Conservation (phyloP, 2,113 vertebrate genomes). For the Mirounga angustirostris region DNA sequence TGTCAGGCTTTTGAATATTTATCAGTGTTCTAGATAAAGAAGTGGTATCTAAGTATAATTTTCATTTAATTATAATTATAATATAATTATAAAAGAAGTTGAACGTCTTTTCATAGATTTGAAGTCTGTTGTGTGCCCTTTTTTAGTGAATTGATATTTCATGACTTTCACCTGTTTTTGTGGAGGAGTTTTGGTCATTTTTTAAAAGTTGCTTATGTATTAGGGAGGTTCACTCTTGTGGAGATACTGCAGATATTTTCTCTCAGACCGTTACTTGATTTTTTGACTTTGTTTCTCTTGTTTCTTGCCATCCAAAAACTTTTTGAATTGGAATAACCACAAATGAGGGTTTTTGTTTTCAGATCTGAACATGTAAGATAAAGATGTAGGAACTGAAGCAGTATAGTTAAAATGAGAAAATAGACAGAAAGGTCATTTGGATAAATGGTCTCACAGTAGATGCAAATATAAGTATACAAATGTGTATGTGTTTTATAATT, state of each 20-base stretch:
- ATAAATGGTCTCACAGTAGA: background rate
- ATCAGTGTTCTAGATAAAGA: background rate
- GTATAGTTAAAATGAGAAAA: background rate
- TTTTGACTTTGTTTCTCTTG: background rate
- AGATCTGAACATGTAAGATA: background rate
- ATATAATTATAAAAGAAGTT: background rate
- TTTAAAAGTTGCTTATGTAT: background rate
- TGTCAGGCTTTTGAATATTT: background rate
- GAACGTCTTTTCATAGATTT: background rate
- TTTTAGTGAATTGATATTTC: background rate
- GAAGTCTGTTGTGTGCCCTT: background rate
- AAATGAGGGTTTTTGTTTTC: background rate
- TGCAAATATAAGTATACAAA: background rate
- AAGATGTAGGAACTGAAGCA: constrained; percentile 35
- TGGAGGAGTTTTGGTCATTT: background rate
- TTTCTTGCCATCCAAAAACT: background rate
- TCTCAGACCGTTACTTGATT: background rate
- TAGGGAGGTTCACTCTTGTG: background rate
- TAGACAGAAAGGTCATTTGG: background rate
- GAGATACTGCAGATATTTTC: constrained; percentile 3
- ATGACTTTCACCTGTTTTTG: background rate
- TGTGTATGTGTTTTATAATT: constrained; percentile 8
- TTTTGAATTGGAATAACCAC: background rate
- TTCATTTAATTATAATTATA: background rate
- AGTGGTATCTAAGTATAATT: background rate